Percentiles rank a stretch among this genome's conserved stretches.
Conservation (phyloP, 2,888 invertebrate species). For the Rhodophaea formosa region DNA sequence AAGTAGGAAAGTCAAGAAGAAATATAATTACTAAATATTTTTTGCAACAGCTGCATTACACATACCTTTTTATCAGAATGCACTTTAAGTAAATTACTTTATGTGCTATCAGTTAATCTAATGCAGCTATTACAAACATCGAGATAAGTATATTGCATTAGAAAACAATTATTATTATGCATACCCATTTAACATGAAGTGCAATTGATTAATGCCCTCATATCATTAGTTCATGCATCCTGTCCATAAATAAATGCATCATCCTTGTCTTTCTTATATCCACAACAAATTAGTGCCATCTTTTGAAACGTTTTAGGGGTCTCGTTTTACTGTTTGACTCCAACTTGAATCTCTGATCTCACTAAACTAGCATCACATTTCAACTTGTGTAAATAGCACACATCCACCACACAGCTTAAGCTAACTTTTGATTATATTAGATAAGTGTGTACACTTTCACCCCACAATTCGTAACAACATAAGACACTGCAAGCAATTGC, state of each 20-base stretch:
- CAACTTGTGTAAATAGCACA: neutral
- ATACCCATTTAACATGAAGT: neutral
- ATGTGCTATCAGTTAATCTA: neutral
- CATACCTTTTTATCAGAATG: too few relatives aligned
- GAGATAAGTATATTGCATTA: neutral
- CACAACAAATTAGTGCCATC: too few relatives aligned
- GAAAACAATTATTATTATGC: neutral
- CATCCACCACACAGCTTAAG: neutral
- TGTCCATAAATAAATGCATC: neutral
- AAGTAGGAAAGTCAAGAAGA: neutral
- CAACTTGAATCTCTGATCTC: neutral
- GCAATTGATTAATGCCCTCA: neutral
- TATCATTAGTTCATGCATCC: neutral
- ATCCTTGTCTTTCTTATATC: neutral
- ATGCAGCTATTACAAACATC: neutral
- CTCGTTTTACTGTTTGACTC: too few relatives aligned
- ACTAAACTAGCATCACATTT: neutral
- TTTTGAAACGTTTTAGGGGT: too few relatives aligned
- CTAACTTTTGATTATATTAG: neutral
- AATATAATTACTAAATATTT: too few relatives aligned
- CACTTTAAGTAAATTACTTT: too few relatives aligned
- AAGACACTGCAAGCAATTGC: neutral
- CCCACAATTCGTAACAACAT: neutral
- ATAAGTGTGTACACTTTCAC: neutral
- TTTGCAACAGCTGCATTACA: too few relatives aligned